phyloP scores from a whole-genome alignment of 1,140 invertebrate genomes.

The Hesperophylax magnus region DNA sequence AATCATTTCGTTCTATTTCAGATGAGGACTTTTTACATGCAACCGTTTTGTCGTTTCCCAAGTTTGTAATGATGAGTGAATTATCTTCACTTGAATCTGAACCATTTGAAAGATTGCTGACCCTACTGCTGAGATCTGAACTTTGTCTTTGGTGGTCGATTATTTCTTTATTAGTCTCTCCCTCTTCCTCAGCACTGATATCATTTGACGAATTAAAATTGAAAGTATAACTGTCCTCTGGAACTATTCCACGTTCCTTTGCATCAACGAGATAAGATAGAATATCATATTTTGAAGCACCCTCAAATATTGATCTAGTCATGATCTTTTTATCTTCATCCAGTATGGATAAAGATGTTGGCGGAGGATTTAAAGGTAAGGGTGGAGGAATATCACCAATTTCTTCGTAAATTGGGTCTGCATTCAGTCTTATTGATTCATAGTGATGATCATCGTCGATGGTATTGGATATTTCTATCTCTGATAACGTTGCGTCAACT shows the following conservation, averaged over 20 bases:
- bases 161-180: slow-evolving; percentile 71
- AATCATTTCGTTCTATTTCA: slow-evolving; percentile 91
- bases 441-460: slow-evolving; percentile 81
- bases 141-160: slow-evolving; percentile 66
- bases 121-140: slow-evolving; percentile 72
- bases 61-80: slow-evolving; percentile 73
- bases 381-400: slow-evolving; percentile 85
- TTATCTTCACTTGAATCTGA: slow-evolving; percentile 81
- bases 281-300: slow-evolving; percentile 90
- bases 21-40: slow-evolving; percentile 71
- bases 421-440: slow-evolving; percentile 80
- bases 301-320: slow-evolving; percentile 83
- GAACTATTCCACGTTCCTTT: slow-evolving; percentile 79
- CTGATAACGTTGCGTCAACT: slow-evolving; percentile 75
- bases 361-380: slow-evolving; percentile 81
- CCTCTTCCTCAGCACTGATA: slow-evolving; percentile 70
- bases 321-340: slow-evolving; percentile 76
- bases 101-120: slow-evolving; percentile 72
- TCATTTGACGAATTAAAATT: slow-evolving; percentile 71
- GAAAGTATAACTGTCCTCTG: slow-evolving; percentile 75
- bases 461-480: slow-evolving; percentile 74
- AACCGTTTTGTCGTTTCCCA: slow-evolving; percentile 69
- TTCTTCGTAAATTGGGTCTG: slow-evolving; percentile 92
- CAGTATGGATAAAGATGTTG: slow-evolving; percentile 70
- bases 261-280: slow-evolving; percentile 90